Conservation (phyloP, 2,888 invertebrate genomes). For the Drosophila maculinotata region DNA sequence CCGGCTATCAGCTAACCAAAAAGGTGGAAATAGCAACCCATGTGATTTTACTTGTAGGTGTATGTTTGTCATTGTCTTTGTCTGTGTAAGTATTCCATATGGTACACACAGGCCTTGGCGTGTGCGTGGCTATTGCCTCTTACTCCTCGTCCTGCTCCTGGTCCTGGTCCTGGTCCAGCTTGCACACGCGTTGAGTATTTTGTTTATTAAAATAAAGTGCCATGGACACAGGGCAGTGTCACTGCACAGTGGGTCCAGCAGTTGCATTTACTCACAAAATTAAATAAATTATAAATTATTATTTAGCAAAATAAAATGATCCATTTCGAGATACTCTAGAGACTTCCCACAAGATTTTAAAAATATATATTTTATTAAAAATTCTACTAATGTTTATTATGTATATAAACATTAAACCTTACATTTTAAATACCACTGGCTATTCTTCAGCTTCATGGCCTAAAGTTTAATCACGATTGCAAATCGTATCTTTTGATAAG, state of each 20-base stretch:
- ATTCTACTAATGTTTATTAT: too few species aligned
- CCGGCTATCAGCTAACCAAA: slow-evolving; percentile 14
- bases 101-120: slow-evolving; percentile 28
- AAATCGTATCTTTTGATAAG: too few species aligned
- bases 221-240: slow-evolving; percentile 42
- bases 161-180: slow-evolving; percentile 21
- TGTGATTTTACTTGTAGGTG: not conserved
- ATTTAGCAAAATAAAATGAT: too few species aligned
- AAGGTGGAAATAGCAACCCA: not conserved
- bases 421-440: too few species aligned
- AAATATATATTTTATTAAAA: too few species aligned
- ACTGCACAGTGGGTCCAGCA: slow-evolving; percentile 19
- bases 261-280: not conserved
- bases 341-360: too few species aligned
- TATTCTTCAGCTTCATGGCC: too few species aligned
- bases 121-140: slow-evolving; percentile 14
- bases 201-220: slow-evolving; percentile 79
- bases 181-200: slow-evolving; percentile 65
- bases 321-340: too few species aligned
- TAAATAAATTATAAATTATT: not conserved
- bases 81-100: slow-evolving; percentile 18
- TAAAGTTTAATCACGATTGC: too few species aligned
- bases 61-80: not conserved
- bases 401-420: too few species aligned
- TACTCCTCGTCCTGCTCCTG: slow-evolving; percentile 4